A percentile compares a stretch with the other conserved stretches of the same genome.
Evolutionary conservation across 2,797 vertebrate genomes (phyloP).

Genomic region (Tachyglossus aculeatus): DNA sequence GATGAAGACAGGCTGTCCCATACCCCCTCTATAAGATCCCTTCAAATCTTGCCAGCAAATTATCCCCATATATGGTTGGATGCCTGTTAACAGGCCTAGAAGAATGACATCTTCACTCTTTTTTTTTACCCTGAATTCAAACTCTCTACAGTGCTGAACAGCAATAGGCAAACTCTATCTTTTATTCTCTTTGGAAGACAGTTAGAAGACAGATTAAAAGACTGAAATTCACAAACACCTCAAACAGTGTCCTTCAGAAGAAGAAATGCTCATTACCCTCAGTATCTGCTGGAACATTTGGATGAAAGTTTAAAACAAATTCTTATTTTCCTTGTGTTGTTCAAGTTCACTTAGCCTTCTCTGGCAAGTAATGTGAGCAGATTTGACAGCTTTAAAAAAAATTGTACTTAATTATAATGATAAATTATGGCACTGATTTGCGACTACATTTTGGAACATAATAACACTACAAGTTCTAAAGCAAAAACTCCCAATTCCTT

Average conservation of each 20-base stretch:
- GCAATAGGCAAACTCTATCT: background rate
- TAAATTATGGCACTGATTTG: constrained; percentile 66
- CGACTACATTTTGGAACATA: constrained; percentile 49
- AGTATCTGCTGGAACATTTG: constrained; percentile 33
- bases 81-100: too few relatives aligned
- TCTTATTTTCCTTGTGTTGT: constrained; percentile 39
- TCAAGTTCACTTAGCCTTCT: constrained; percentile 38
- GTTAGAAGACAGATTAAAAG: constrained; percentile 47
- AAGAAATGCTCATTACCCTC: constrained; percentile 24
- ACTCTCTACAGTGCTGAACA: too few relatives aligned
- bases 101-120: too few relatives aligned
- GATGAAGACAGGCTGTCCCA: too few relatives aligned
- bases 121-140: too few relatives aligned
- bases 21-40: too few relatives aligned
- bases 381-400: constrained; percentile 62
- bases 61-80: too few relatives aligned
- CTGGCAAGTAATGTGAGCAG: constrained; percentile 38
- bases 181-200: background rate
- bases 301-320: background rate
- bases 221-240: background rate
- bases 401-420: constrained; percentile 69
- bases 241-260: constrained; percentile 35
- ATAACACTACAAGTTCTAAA: constrained; percentile 52
- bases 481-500: constrained; percentile 56
- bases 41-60: too few relatives aligned